phyloP scores from a whole-genome alignment of 2,797 vertebrate species.

The Crax fasciolata region DNA sequence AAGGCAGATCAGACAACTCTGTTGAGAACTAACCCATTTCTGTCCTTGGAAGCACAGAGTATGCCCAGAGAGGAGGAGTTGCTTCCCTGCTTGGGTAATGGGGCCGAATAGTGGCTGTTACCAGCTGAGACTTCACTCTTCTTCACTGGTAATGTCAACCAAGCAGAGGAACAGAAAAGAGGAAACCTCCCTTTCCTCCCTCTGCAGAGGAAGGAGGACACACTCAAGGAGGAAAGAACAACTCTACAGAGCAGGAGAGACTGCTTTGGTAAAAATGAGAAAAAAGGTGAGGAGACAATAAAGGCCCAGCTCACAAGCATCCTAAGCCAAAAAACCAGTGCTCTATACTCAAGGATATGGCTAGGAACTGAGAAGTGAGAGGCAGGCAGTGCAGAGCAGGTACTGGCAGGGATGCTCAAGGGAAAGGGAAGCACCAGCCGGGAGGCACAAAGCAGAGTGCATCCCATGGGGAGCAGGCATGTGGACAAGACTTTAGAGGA shows the following conservation, averaged over 20 bases:
- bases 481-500: accelerated
- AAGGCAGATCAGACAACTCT: background rate
- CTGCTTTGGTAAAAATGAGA: background rate
- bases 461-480: accelerated
- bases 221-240: background rate
- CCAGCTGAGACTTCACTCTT: background rate
- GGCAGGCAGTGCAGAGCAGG: accelerated
- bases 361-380: background rate
- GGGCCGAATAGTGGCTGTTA: background rate
- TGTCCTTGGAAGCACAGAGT: background rate
- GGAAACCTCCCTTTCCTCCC: background rate
- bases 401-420: background rate
- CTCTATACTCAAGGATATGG: background rate
- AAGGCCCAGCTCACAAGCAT: background rate
- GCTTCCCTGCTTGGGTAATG: background rate
- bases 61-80: accelerated
- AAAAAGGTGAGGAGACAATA: background rate
- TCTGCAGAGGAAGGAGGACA: background rate
- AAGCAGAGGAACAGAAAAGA: background rate
- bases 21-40: background rate
- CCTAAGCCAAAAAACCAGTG: background rate
- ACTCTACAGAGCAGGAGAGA: background rate
- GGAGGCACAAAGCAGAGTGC: background rate
- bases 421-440: background rate
- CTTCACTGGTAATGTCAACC: background rate